These are phyloP conservation scores for Scopus umbretta DNA, from an alignment of 2,113 vertebrate species.

Conservation along the genomic window DNA sequence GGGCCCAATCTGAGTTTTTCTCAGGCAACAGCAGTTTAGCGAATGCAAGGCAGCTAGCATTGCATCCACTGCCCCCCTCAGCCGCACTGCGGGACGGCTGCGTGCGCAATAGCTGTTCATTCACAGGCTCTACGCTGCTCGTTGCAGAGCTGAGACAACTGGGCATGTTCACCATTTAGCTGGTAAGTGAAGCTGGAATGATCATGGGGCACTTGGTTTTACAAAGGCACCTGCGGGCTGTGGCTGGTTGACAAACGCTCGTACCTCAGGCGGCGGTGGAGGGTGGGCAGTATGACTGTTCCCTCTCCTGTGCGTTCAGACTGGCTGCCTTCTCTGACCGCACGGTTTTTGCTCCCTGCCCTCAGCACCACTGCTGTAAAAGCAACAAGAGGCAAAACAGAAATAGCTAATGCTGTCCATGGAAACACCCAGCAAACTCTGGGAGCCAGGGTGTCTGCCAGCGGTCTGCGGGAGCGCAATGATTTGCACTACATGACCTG, in stretches of 20 bases:
- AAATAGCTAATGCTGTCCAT: background rate
- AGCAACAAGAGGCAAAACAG: background rate
- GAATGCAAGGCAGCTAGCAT: background rate
- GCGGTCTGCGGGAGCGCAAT: accelerated
- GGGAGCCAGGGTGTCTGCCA: background rate
- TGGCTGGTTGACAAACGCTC: background rate
- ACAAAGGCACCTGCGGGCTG: background rate
- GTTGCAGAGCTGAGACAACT: background rate
- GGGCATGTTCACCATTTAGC: background rate
- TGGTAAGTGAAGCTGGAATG: background rate
- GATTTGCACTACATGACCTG: background rate
- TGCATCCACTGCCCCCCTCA: background rate
- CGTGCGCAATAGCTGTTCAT: background rate
- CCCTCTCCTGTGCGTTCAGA: background rate
- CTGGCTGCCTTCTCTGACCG: background rate
- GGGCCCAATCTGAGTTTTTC: background rate
- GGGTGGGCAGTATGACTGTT: background rate
- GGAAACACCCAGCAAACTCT: background rate
- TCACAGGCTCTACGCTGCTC: background rate
- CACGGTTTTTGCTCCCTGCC: background rate
- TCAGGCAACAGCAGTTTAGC: background rate
- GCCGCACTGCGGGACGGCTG: background rate
- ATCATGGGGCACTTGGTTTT: background rate
- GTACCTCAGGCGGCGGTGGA: accelerated
- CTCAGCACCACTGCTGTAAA: background rate